phyloP scores from a whole-genome alignment of 2,113 vertebrate species.

The Merops nubicus region DNA sequence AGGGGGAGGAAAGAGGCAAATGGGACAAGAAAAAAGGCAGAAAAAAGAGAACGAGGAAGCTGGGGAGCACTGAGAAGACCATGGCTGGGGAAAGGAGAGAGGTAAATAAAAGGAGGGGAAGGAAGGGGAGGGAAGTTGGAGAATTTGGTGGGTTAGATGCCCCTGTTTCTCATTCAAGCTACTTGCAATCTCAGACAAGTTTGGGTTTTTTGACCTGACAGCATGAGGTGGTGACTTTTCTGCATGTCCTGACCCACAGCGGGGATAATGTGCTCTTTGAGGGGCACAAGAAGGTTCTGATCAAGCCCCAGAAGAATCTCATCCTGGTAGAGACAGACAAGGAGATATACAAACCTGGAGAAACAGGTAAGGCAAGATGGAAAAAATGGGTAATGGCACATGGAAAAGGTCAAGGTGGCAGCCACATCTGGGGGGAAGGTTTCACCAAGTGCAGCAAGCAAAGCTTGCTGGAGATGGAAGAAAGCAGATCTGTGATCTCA shows the following conservation, averaged over 20 bases:
- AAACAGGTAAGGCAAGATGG: conserved; percentile 6
- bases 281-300: conserved; percentile 51
- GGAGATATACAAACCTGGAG: conserved; percentile 58
- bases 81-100: neutral
- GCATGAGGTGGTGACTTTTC: neutral
- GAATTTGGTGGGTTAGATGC: neutral
- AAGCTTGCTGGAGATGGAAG: neutral
- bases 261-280: conserved; percentile 34
- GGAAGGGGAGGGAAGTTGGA: neutral
- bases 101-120: neutral
- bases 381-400: too few species aligned
- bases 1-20: neutral
- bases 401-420: neutral
- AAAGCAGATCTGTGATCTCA: neutral
- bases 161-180: neutral
- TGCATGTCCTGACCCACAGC: neutral
- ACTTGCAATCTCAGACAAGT: neutral
- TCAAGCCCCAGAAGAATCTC: neutral
- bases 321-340: conserved; percentile 69
- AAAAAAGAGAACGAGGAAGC: neutral
- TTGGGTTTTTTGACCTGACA: neutral
- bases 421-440: neutral
- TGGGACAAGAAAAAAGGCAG: neutral
- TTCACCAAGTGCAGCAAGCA: neutral
- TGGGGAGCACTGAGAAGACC: neutral